Conservation (phyloP, 2,888 invertebrate species). For the Lepas anatifera region DNA sequence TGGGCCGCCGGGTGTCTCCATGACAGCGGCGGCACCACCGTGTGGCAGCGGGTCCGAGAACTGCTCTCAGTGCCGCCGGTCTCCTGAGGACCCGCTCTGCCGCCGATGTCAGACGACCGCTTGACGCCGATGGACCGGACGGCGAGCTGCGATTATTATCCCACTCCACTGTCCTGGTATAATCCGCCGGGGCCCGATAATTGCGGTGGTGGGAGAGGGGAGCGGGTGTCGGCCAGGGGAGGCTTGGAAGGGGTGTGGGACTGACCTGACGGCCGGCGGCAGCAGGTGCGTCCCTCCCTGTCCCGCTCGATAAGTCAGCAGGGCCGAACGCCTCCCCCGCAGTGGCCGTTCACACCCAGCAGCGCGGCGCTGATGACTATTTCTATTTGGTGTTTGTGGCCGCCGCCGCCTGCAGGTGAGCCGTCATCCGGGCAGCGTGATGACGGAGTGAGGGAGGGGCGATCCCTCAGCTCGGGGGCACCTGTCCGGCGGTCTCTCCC, state of each 20-base stretch:
- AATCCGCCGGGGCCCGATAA: too few species aligned
- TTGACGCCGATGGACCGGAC: too few species aligned
- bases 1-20: too few species aligned
- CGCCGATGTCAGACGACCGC: too few species aligned
- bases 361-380: not conserved
- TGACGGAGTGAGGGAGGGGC: not conserved
- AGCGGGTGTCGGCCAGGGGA: not conserved
- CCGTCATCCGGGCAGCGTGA: not conserved
- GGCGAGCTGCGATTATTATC: too few species aligned
- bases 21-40: too few species aligned
- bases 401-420: not conserved
- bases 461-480: not conserved
- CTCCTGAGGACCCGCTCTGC: too few species aligned
- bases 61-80: too few species aligned
- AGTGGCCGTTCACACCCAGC: not conserved
- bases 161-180: too few species aligned
- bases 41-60: too few species aligned
- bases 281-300: conserved; percentile 6
- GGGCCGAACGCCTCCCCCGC: not conserved
- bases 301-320: not conserved
- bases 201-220: not conserved
- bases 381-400: not conserved
- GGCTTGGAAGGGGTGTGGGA: not conserved
- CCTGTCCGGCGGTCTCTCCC: not conserved
- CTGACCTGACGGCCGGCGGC: not conserved